These are phyloP conservation scores for Malurus melanocephalus DNA, from an alignment of 2,113 vertebrate species.

Conservation along the genomic window DNA sequence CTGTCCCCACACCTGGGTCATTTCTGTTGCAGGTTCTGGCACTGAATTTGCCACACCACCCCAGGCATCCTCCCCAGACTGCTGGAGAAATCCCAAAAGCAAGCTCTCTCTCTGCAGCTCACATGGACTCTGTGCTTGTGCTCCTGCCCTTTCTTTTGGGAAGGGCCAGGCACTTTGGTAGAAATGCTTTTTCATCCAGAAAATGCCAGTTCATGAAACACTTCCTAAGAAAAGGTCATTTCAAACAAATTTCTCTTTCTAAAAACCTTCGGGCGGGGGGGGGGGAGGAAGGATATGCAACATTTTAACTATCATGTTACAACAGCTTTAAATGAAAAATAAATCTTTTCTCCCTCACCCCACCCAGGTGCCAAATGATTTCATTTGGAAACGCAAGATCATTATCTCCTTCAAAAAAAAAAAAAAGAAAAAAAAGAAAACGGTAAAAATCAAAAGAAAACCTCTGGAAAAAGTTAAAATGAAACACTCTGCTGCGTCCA, in stretches of 20 bases:
- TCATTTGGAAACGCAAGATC: slow-evolving; percentile 50
- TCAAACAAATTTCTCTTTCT: slow-evolving; percentile 32
- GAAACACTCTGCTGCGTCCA: background rate
- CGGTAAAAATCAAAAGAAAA: slow-evolving; percentile 34
- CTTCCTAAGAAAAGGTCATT: slow-evolving; percentile 49
- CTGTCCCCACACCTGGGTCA: background rate
- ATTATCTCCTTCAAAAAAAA: background rate
- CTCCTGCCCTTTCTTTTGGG: background rate
- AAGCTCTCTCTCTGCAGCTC: background rate
- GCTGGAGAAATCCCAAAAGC: background rate
- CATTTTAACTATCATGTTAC: slow-evolving; percentile 25
- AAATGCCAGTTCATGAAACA: slow-evolving; percentile 38
- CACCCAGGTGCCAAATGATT: slow-evolving; percentile 33
- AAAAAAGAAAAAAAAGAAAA: background rate
- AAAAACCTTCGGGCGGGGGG: background rate
- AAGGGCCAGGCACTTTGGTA: background rate
- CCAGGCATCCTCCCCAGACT: background rate
- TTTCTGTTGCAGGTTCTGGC: background rate
- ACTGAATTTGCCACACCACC: background rate
- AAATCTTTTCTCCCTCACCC: background rate
- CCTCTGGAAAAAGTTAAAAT: slow-evolving; percentile 37
- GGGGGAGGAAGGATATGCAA: background rate
- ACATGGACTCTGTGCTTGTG: accelerated
- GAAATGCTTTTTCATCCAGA: slow-evolving; percentile 8
- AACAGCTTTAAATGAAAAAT: slow-evolving; percentile 36